Evolutionary conservation across 2,888 invertebrate genomes (phyloP), one percentile per base, ranked within the genome.

Genomic region (Parnassius glacialis): DNA sequence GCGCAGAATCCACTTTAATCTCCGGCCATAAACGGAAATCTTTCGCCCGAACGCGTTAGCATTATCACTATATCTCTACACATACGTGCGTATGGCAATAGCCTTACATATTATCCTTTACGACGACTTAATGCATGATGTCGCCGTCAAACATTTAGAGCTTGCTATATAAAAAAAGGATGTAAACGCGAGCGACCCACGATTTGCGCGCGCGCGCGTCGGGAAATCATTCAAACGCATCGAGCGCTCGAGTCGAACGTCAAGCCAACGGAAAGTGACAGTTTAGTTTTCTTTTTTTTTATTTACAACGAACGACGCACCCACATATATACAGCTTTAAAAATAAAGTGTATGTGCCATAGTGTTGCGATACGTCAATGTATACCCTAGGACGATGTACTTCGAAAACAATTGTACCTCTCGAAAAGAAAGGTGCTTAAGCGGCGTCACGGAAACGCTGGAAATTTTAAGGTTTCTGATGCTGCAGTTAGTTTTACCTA

Each of bases 31-130:
- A 90, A 90, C 81, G 85, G 85, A 80, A 88, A 87, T 89, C 87
- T 90, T 85, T 87, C 85, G 81, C 84, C 74, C 73, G 75, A 73
- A 68, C 75, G 79, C 78, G 74, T 80, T 79, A 82, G 76, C 79
- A 79, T 79, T 83, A 82, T 75, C 79, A 78, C 76, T 80, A 63
- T 63, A 63, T 51, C 58, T 59, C 48, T 41, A 53, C 54, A 45
- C 48, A 48, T 50, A 58, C 53, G n/a, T 58, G 48, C 50, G 13
- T 62, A 58, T 16, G 58, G 76, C 79, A 82, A 85, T 88, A 89
- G 89, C 89, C 90, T 90, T 85, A 89, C 79, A 79, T 83, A 84
- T 89, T 90, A 91, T 90, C 90, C 91, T 90, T 90, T 87, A 84
- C 87, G 81, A 79, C 78, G 83, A 87, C 84, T 78, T 86, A 88